Base-by-base conservation (phyloP, 2,113 vertebrate genomes). In the Delphinapterus leucas region DNA sequence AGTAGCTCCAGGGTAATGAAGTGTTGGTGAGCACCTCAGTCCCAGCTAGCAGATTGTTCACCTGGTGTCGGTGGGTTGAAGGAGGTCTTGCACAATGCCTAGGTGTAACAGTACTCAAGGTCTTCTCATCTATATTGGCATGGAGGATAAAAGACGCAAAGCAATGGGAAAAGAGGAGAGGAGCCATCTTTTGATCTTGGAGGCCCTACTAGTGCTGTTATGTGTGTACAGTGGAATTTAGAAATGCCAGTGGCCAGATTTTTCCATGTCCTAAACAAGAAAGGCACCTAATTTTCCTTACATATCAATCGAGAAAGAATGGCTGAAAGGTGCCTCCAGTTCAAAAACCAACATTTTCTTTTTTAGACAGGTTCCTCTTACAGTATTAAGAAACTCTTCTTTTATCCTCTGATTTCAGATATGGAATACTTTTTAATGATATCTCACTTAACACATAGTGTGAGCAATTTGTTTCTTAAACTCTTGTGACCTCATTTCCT, bases 1-100 rank as follows among this genome's bases (percentile, higher is more conserved):
- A 68, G 92, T 61, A 71, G 61, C 80, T 92, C 53, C 13, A 31
- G 63, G 31, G 71, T 60, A 36, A 49, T 8, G 86, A 92, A 49
- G 3, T 1, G 1, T 80, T 53, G 67, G 58, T 71, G 77, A 80
- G 68, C 38, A 8, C 15, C n/a, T 79, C 3, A 25, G 23, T 28
- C 70, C 68, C 68, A 1, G 9, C 13, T 20, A 58, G n/a, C 2
- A 20, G 33, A 20, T 5, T 44, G 28, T 8, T 15, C 7, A 6
- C 20, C 6, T 17, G 73, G 10, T 41, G 18, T 4, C 8, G 3
- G 17, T 26, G 15, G 17, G 8, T n/a, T 11, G 55, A 76, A 41
- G 25, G 83, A 8, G 9, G 13, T 33, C 80, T 68, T 44, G 23
- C 8, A 10, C 11, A 6, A 3, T 1, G 38, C 28, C 25, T 7